phyloP scores from a whole-genome alignment of 2,113 vertebrate genomes.

The Rhynchomys soricoides region DNA sequence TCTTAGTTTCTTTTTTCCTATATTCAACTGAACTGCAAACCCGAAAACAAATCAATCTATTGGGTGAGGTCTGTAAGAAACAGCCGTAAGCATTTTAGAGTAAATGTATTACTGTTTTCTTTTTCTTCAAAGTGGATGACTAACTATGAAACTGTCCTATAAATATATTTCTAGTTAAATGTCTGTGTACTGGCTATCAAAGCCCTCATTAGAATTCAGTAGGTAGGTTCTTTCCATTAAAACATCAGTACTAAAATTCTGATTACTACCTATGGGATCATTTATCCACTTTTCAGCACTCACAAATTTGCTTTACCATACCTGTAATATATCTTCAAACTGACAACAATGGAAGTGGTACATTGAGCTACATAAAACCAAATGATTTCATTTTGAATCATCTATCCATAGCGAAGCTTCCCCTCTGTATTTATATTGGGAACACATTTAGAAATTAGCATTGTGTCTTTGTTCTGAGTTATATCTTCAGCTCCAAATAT shows the following conservation, averaged over 20 bases:
- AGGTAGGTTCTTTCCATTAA: background rate
- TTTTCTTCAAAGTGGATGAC: background rate
- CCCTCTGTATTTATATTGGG: background rate
- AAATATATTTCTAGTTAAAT: background rate
- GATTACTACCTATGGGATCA: background rate
- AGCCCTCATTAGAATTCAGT: background rate
- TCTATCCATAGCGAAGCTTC: background rate
- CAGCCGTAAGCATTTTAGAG: background rate
- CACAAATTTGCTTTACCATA: background rate
- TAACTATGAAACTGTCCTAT: rapidly evolving
- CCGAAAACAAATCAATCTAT: background rate
- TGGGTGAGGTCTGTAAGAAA: background rate
- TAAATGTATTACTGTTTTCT: background rate
- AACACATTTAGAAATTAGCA: background rate
- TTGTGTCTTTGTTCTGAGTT: background rate
- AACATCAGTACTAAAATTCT: background rate
- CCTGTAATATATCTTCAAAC: background rate
- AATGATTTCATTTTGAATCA: background rate
- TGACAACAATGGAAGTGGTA: background rate
- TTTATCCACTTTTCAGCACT: background rate
- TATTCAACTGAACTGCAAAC: background rate
- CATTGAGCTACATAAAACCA: background rate
- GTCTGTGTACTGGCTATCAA: background rate
- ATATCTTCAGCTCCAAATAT: background rate
- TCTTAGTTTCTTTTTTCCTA: background rate